Evolutionary conservation across 1,140 invertebrate genomes (phyloP), one percentile per base, ranked within the genome.

Genomic region (Macrobrachium rosenbergii): DNA sequence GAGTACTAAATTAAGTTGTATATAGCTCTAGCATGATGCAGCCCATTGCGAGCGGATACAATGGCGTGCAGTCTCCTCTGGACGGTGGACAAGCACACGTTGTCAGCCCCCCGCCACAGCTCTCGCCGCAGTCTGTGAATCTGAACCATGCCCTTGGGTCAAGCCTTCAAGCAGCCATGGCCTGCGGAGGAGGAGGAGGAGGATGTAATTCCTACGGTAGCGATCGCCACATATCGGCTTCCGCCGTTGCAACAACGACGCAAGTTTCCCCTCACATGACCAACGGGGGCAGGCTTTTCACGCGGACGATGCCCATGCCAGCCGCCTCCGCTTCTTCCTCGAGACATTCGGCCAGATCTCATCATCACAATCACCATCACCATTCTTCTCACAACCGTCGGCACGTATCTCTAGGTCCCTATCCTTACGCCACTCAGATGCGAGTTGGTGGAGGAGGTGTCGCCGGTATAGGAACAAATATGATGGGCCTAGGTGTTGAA

Each of bases 21-120:
- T 69, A 63, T 62, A 60, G 58, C 58, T 60, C 28, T 77, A 87
- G 84, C 78, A 87, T 87, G 84, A 87, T 87, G 84, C 84, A 87
- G 84, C 84, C 84, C 84, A 87, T 81, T 73, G 84, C 81, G 28
- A 87, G 67, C 78, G 83, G 83, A 78, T 87, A 87, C 84, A 81
- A 58, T 23, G 77, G 84, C 64, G 78, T 87, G 37, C 84, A 87
- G 69, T 87, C 84, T 73, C 84, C 84, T 59, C 16, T 87, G 77
- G 78, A 81, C 77, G 78, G 84, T 81, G 77, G 63, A 73, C 84
- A 80, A 80, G 78, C 84, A 21, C 77, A 78, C 17, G 76, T 86
- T 5, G 43, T 87, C 8, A 87, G 64, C 63, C 67, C 77, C 58
- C 84, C 84, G 8, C n/a, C 63, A 52, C 84, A 87, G 77, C 75